Evolutionary conservation across 2,888 invertebrate species (phyloP).

Genomic region (Latrodectus hesperus): DNA sequence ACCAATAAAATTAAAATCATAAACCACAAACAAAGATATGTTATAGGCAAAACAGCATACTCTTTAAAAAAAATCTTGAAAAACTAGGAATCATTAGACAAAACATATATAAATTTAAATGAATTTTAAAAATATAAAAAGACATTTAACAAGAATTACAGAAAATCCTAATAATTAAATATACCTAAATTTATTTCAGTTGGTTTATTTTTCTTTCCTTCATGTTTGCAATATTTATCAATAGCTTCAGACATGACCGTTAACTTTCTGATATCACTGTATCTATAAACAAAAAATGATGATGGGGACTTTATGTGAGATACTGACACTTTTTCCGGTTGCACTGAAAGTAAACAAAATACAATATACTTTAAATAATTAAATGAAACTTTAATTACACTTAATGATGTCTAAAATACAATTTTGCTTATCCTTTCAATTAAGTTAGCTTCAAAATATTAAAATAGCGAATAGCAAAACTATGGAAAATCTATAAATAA

Average conservation of each 20-base stretch:
- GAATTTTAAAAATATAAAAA: too few species aligned
- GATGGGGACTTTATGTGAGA: constrained; percentile 45
- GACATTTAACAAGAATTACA: background rate
- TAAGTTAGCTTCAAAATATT: background rate
- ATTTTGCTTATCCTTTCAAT: background rate
- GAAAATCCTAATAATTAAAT: background rate
- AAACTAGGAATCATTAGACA: too few species aligned
- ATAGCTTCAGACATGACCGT: constrained; percentile 32
- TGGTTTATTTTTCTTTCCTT: constrained; percentile 22
- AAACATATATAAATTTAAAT: too few species aligned
- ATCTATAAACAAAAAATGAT: constrained; percentile 49
- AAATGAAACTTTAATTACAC: too few species aligned
- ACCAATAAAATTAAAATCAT: too few species aligned
- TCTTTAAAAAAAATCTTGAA: too few species aligned
- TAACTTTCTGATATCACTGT: constrained; percentile 25
- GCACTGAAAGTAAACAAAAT: constrained; percentile 20
- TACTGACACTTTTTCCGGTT: constrained; percentile 48
- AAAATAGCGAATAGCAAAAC: background rate
- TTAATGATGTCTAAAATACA: too few species aligned
- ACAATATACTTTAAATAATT: too few species aligned
- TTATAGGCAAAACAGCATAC: too few species aligned
- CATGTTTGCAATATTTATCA: constrained; percentile 43
- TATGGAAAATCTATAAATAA: background rate
- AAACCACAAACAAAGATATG: too few species aligned
- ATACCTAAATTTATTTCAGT: constrained; percentile 29